Conservation (phyloP, 2,113 vertebrate species). For the Panthera leo region DNA sequence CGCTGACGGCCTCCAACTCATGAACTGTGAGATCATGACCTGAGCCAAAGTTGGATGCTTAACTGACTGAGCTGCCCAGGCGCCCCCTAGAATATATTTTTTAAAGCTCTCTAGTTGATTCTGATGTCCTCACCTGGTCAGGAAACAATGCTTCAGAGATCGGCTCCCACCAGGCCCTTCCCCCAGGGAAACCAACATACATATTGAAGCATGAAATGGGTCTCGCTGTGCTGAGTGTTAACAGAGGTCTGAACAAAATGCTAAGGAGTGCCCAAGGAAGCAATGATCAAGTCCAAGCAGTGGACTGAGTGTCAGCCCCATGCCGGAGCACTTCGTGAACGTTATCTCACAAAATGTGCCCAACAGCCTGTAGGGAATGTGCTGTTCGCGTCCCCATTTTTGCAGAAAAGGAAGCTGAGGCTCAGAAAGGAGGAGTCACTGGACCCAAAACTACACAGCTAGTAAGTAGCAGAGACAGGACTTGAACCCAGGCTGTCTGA, state of each 20-base stretch:
- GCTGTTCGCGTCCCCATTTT: neutral
- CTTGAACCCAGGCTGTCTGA: neutral
- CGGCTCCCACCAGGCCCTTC: neutral
- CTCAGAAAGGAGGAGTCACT: neutral
- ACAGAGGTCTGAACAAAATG: neutral
- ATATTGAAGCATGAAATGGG: neutral
- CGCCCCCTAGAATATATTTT: neutral
- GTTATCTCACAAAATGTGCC: no score
- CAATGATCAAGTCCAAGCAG: neutral
- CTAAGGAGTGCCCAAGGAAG: neutral
- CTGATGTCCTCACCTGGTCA: neutral
- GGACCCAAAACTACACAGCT: neutral
- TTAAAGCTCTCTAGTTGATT: neutral
- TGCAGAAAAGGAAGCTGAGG: neutral
- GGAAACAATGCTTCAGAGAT: neutral
- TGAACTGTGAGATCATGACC: no score
- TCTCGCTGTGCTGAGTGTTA: neutral
- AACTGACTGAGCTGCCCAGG: no score
- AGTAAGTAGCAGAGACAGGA: neutral
- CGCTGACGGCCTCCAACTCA: no score
- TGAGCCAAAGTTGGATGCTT: no score
- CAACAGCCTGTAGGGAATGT: neutral
- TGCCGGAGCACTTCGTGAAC: neutral
- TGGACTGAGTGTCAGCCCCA: neutral
- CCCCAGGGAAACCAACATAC: rapidly evolving